Evolutionary conservation across 1,140 invertebrate genomes (phyloP).

Genomic region (Scaptomyza hsui): DNA sequence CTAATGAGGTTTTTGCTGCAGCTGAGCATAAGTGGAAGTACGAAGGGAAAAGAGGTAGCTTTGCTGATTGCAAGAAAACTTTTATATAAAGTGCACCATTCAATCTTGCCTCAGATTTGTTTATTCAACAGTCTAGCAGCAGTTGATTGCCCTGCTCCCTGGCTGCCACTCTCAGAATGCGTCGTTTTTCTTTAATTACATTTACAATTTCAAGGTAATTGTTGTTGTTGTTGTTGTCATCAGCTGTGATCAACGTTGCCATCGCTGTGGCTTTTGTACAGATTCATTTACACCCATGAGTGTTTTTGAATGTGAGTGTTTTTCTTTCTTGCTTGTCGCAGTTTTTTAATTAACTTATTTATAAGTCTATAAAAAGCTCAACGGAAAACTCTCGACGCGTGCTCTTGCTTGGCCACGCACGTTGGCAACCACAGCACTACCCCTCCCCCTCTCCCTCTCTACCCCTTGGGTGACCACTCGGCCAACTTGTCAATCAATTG

Average conservation of each 20-base stretch:
- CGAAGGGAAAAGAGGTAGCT: neutral
- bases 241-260: conserved; percentile 35
- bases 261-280: conserved; percentile 1
- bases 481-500: conserved; percentile 79
- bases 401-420: conserved; percentile 35
- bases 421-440: neutral
- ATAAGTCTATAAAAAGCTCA: conserved; percentile 42
- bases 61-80: too few species aligned
- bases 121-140: neutral
- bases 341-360: conserved; percentile 80
- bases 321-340: conserved; percentile 33
- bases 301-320: conserved; percentile 7
- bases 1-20: conserved; percentile 5
- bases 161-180: neutral
- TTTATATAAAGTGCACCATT: neutral
- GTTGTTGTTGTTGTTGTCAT: conserved; percentile 11
- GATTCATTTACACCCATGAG: neutral
- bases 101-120: neutral
- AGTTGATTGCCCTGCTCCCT: neutral
- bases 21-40: neutral
- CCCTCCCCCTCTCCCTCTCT: neutral
- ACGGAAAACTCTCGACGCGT: conserved; percentile 34
- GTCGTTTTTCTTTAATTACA: conserved; percentile 73
- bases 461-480: conserved; percentile 18
- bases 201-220: conserved; percentile 63